Base-by-base conservation (phyloP, 53 echinoderm and acorn worm genomes). In the Echinarachnius parma region DNA sequence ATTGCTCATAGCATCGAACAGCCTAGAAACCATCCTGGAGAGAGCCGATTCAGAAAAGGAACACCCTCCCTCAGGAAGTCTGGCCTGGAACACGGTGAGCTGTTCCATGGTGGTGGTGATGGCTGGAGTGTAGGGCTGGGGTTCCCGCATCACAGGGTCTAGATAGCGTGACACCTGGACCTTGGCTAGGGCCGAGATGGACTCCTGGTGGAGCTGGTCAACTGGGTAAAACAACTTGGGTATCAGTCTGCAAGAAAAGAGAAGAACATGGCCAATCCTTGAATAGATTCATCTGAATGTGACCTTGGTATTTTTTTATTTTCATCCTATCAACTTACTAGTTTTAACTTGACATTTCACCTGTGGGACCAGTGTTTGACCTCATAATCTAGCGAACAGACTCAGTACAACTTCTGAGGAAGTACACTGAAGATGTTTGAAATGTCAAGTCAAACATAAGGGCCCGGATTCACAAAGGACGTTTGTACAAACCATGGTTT, bases 211-310 rank as follows among this genome's bases (percentile, higher is more conserved):
- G 34, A 88, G 78, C 55, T 81, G 66, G 63, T 98, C 91, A 54
- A 83, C 88, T 21, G 80, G 77, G 67, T 71, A 98, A 78, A 88
- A 98, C 34, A 98, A 60, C 61, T 56, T 85, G 34, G 98, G 98
- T 11, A 98, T 61, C 64, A 98, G 64, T 59, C 98, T 98, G 33
- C n/a, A n/a, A n/a, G n/a, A n/a, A n/a, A n/a, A n/a, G n/a, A n/a
- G n/a, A n/a, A n/a, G n/a, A n/a, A n/a, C n/a, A n/a, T n/a, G n/a
- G n/a, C n/a, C n/a, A n/a, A n/a, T n/a, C n/a, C n/a, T n/a, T n/a
- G n/a, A n/a, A n/a, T n/a, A n/a, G n/a, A n/a, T n/a, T n/a, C n/a
- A n/a, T n/a, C n/a, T n/a, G n/a, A n/a, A n/a, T n/a, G n/a, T n/a
- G n/a, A n/a, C n/a, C n/a, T n/a, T n/a, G n/a, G n/a, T n/a, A n/a